Percentiles rank a stretch among this genome's conserved stretches.
phyloP scores from a whole-genome alignment of 2,797 vertebrate genomes.

The Phataginus tetradactyla region DNA sequence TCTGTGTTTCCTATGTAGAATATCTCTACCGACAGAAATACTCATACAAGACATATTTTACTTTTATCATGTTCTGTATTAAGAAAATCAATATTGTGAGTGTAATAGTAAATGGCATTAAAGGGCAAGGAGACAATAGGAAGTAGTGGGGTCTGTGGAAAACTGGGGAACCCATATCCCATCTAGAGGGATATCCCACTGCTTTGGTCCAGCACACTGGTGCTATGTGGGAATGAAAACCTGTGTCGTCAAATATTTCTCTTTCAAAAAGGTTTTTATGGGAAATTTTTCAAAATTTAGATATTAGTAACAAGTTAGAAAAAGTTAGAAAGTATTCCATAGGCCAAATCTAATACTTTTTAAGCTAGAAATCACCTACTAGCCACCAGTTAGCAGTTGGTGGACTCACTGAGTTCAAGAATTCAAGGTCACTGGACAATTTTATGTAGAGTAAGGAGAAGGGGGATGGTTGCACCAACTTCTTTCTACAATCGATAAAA shows the following conservation, averaged over 20 bases:
- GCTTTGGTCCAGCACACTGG: background rate
- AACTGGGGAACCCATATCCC: background rate
- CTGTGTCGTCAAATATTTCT: background rate
- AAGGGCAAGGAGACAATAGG: background rate
- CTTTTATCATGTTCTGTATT: background rate
- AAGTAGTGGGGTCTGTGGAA: background rate
- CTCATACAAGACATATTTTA: background rate
- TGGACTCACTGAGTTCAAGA: background rate
- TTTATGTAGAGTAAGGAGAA: background rate
- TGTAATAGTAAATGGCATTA: background rate
- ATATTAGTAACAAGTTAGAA: background rate
- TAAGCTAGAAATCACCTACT: background rate
- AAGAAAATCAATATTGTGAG: background rate
- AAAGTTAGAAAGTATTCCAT: background rate
- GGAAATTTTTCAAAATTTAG: background rate
- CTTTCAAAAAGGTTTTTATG: background rate
- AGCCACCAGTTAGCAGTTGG: background rate
- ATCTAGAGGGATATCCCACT: background rate
- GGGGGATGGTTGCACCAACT: background rate
- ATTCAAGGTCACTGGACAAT: background rate
- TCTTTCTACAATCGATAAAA: background rate
- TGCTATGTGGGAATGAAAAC: background rate
- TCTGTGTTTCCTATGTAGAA: background rate
- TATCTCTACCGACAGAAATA: background rate
- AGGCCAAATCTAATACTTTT: background rate